Evolutionary conservation across 2,113 vertebrate species (phyloP).

Genomic region (Alaudala cheleensis): DNA sequence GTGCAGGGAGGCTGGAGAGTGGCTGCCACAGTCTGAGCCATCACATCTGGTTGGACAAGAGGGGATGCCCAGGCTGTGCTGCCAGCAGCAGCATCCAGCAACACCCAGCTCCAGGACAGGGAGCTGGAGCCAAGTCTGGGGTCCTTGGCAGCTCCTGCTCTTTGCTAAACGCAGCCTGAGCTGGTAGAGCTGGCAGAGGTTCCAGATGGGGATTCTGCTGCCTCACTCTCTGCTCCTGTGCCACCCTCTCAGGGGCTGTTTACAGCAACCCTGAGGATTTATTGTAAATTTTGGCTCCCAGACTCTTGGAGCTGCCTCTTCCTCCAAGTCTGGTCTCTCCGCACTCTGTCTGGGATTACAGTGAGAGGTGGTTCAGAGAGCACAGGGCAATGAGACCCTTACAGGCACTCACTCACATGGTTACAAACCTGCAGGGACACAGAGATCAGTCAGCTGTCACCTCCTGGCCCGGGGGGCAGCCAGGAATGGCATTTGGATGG

Average conservation of each 20-base stretch:
- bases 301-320: not conserved
- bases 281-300: slow-evolving; percentile 24
- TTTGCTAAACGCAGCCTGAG: not conserved
- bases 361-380: not conserved
- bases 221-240: not conserved
- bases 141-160: not conserved
- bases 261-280: slow-evolving; percentile 9
- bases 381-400: not conserved
- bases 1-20: not conserved
- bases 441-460: not conserved
- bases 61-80: not conserved
- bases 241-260: slow-evolving; percentile 35
- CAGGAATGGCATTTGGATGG: not conserved
- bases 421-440: not conserved
- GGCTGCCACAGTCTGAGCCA: not conserved
- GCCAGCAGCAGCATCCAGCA: not conserved
- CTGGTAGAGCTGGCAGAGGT: not conserved
- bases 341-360: not conserved
- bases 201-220: not conserved
- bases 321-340: not conserved
- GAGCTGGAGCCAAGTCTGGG: not conserved
- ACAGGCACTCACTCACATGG: rapidly evolving
- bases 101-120: not conserved
- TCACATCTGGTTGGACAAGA: not conserved
- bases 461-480: not conserved